Evolutionary conservation across 2,888 invertebrate genomes (phyloP).

Genomic region (Limnephilus marmoratus): DNA sequence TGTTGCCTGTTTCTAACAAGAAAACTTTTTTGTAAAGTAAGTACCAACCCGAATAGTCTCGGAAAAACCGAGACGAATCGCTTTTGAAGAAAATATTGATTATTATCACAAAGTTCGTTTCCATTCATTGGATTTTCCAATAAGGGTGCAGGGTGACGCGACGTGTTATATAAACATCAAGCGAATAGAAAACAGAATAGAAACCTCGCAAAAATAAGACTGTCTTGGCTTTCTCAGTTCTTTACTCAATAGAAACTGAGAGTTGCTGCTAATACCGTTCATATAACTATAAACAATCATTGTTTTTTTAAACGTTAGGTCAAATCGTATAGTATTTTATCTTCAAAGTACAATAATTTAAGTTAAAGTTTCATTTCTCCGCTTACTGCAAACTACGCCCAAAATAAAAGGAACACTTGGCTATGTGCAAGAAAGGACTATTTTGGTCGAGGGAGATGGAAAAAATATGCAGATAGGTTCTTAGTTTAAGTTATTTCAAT

Average conservation of each 20-base stretch:
- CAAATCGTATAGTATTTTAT: too few species aligned
- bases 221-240: background rate
- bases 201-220: background rate
- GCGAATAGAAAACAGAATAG: background rate
- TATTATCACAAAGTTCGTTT: conserved; percentile 12
- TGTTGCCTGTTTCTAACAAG: background rate
- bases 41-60: background rate
- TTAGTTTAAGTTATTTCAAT: too few species aligned
- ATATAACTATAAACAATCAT: background rate
- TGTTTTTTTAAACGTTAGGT: background rate
- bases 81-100: background rate
- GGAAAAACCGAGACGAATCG: background rate
- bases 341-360: background rate
- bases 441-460: too few species aligned
- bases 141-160: conserved; percentile 34
- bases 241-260: background rate
- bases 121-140: conserved; percentile 22
- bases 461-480: too few species aligned
- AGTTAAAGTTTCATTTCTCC: too few species aligned
- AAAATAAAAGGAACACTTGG: too few species aligned
- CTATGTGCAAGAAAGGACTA: too few species aligned
- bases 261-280: background rate
- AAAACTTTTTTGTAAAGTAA: background rate
- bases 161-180: conserved; percentile 6
- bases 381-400: too few species aligned